Evolutionary conservation across 2,888 invertebrate genomes (phyloP), one percentile per base, ranked within the genome.

Genomic region (Epinotia demarniana): DNA sequence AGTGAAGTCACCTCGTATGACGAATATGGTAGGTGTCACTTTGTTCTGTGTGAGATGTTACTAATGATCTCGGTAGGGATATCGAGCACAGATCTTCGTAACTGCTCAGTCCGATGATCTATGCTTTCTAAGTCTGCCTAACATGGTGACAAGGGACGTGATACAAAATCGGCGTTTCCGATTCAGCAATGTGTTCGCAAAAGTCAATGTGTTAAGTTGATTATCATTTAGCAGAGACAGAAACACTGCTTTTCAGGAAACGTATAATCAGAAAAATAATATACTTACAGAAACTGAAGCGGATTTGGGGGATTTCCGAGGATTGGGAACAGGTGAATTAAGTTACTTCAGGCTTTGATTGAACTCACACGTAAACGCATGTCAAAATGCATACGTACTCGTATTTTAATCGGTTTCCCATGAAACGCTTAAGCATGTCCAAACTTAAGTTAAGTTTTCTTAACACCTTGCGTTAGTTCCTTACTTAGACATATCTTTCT

Each of bases 1-100:
- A 91, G 92, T 67, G 92, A 93, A 61, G 89, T 87, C 0, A 82
- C 87, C 13, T 87, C 82, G 4, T 90, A 89, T 68, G 92, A 91
- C 16, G 90, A 90, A 4, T 91, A 91, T 73, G 89, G 92, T 92
- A 82, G 61, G 67, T 18, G 39, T 18, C 9, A 53, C 9, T 46
- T 19, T 18, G 55, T 49, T 6, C 11, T 6, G n/a, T 53, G 16
- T n/a, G 8, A 53, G 53, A 1, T 39, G 39, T 39, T 39, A 39
- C 39, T 39, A 39, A 39, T 9, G 39, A 39, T 39, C 39, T 39
- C 8, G 5, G 12, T 69, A 43, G 8, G 8, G 13, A 23, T 18
- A 63, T 27, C 18, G 16, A 11, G 61, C 3, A 33, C 5, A 33
- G n/a, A n/a, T 2, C 46, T 49, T 49, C 49, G 16, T 16, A 6